Evolutionary conservation across 1,140 invertebrate genomes (phyloP).

Genomic region (Sinonovacula constricta): DNA sequence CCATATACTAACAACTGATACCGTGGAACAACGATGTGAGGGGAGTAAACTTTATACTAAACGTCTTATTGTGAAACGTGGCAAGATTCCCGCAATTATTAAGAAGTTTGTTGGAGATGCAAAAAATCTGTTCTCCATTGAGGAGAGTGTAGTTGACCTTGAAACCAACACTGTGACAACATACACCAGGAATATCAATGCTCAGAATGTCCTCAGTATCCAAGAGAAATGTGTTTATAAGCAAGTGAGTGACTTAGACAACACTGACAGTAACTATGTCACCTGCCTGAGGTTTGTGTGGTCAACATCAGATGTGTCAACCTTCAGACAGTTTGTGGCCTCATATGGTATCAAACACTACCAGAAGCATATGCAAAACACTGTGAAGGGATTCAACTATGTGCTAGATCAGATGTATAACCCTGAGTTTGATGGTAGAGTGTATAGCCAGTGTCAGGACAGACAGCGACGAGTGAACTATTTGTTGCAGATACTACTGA

Average conservation of each 20-base stretch:
- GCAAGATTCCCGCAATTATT: constrained; percentile 29
- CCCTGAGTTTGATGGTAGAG: background rate
- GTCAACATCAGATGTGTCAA: constrained; percentile 9
- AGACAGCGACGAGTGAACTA: constrained; percentile 4
- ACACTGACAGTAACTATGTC: constrained; percentile 6
- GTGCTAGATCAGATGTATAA: constrained; percentile 24
- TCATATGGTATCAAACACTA: constrained; percentile 38
- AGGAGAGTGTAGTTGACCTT: constrained; percentile 39
- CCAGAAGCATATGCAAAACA: constrained; percentile 3
- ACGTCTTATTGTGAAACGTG: constrained; percentile 22
- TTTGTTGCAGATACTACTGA: constrained; percentile 15
- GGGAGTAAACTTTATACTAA: constrained; percentile 30
- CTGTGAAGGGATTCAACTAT: constrained; percentile 20
- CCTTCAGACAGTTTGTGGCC: constrained; percentile 17
- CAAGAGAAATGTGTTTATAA: constrained; percentile 30
- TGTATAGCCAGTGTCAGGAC: background rate
- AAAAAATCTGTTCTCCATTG: constrained; percentile 22
- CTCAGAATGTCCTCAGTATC: constrained; percentile 25
- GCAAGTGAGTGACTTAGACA: background rate
- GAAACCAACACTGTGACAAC: constrained; percentile 7
- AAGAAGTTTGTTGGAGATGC: constrained; percentile 31
- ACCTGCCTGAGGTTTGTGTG: constrained; percentile 12
- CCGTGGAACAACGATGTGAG: constrained; percentile 7
- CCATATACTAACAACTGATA: constrained; percentile 32
- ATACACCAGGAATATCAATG: constrained; percentile 45